phyloP scores from a whole-genome alignment of 2,797 vertebrate species.

The Oceanodroma leucorhoa region DNA sequence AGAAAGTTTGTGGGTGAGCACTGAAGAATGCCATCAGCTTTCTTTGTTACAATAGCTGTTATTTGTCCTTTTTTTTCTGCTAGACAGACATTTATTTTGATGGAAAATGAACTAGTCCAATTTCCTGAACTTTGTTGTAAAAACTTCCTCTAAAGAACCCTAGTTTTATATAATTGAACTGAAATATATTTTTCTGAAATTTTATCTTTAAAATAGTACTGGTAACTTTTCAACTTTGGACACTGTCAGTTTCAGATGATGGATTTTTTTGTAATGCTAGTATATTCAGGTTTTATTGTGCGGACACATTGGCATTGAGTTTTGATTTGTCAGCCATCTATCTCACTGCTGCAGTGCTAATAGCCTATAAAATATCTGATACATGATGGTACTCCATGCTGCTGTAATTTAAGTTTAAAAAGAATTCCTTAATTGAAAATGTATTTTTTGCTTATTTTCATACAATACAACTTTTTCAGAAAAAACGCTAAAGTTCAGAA shows the following conservation, averaged over 20 bases:
- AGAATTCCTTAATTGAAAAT: background rate
- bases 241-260: background rate
- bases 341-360: background rate
- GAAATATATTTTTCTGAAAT: background rate
- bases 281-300: background rate
- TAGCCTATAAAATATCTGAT: background rate
- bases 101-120: background rate
- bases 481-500: conserved; percentile 99
- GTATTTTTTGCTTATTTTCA: background rate
- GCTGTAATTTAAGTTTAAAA: background rate
- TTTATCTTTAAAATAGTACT: background rate
- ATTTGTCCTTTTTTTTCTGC: background rate
- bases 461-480: conserved; percentile 75
- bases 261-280: background rate
- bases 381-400: background rate
- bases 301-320: accelerated
- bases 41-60: background rate
- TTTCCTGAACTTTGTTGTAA: background rate
- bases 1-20: background rate
- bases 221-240: background rate
- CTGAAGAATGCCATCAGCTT: background rate
- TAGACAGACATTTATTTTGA: background rate
- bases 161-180: background rate
- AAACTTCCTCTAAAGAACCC: background rate
- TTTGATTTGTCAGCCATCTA: background rate